A percentile compares a stretch with the other conserved stretches of the same genome.
phyloP scores from a whole-genome alignment of 2,113 vertebrate species.

The Eulemur macaco region DNA sequence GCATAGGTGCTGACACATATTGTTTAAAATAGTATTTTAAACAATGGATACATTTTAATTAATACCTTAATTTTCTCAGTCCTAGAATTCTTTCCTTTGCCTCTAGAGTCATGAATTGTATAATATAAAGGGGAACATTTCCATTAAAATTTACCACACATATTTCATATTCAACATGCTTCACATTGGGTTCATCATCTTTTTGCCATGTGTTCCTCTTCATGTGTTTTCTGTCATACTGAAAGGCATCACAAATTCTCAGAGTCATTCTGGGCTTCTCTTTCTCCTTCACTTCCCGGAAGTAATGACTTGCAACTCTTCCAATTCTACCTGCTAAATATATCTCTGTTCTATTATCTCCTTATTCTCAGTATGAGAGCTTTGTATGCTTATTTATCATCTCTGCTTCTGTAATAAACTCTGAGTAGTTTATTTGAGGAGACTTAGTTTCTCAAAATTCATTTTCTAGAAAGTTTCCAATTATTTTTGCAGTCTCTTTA shows the following conservation, averaged over 20 bases:
- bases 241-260: not conserved
- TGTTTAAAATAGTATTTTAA: not conserved
- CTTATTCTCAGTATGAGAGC: not conserved
- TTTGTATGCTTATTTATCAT: not conserved
- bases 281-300: not conserved
- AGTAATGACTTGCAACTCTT: not conserved
- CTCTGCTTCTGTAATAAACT: not conserved
- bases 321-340: not conserved
- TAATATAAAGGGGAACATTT: not conserved
- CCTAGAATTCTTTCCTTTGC: not conserved
- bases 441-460: not conserved
- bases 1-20: not conserved
- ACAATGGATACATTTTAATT: conserved; percentile 4
- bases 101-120: not conserved
- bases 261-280: not conserved
- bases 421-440: not conserved
- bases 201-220: not conserved
- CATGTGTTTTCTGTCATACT: not conserved
- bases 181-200: not conserved
- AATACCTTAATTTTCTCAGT: not conserved
- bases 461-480: not conserved
- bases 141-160: not conserved
- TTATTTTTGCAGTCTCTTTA: not conserved
- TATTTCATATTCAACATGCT: not conserved
- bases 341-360: not conserved